These are phyloP conservation scores for Bombylius discolor DNA, from an alignment of 2,888 invertebrate genomes.

Conservation along the genomic window DNA sequence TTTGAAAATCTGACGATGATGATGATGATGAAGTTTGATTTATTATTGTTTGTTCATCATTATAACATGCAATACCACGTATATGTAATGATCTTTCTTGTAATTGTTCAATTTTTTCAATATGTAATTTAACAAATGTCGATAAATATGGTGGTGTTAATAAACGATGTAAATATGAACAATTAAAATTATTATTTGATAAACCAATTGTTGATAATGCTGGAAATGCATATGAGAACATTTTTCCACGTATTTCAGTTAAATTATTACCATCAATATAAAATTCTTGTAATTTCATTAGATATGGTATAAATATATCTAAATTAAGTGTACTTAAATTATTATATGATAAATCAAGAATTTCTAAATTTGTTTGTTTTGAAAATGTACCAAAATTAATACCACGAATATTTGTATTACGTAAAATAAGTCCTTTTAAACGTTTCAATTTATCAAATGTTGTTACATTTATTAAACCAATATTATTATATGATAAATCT, in stretches of 20 bases:
- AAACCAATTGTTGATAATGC: slow-evolving; percentile 27
- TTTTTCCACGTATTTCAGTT: slow-evolving; percentile 27
- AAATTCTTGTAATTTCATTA: slow-evolving; percentile 27
- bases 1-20: too few relatives aligned
- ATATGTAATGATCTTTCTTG: slow-evolving; percentile 25
- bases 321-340: slow-evolving; percentile 37
- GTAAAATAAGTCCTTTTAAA: slow-evolving; percentile 25
- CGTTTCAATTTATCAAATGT: slow-evolving; percentile 31
- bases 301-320: slow-evolving; percentile 32
- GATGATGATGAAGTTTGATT: neutral
- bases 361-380: slow-evolving; percentile 33
- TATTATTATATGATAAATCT: slow-evolving; percentile 29
- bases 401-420: slow-evolving; percentile 22
- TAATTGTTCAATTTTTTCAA: slow-evolving; percentile 23
- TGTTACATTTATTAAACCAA: slow-evolving; percentile 28
- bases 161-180: slow-evolving; percentile 29
- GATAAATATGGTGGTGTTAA: slow-evolving; percentile 26
- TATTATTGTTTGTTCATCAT: slow-evolving; percentile 5
- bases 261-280: slow-evolving; percentile 30
- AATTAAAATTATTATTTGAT: slow-evolving; percentile 31
- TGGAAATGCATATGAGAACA: slow-evolving; percentile 28
- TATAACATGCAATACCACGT: slow-evolving; percentile 30
- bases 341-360: slow-evolving; percentile 40
- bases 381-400: slow-evolving; percentile 34
- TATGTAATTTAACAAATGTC: slow-evolving; percentile 25